These are phyloP conservation scores for Dynastes grantii DNA, from an alignment of 2,888 invertebrate species.

Conservation along the genomic window DNA sequence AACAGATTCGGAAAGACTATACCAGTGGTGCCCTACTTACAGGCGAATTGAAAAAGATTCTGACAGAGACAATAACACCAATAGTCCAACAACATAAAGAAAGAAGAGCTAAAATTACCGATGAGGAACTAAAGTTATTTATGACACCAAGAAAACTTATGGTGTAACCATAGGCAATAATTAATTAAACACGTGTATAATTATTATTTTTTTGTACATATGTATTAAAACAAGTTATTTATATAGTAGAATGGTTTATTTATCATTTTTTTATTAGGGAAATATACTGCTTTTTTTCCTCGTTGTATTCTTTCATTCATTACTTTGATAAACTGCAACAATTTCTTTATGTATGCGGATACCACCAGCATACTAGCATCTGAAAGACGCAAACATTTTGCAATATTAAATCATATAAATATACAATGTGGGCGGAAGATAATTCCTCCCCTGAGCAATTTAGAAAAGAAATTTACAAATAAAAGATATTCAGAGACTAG, in stretches of 20 bases:
- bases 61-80: slow-evolving; percentile 86
- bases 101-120: slow-evolving; percentile 84
- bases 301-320: slow-evolving; percentile 1
- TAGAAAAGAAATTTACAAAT: too few relatives aligned
- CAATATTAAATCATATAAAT: too few relatives aligned
- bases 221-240: neutral
- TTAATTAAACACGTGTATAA: slow-evolving; percentile 6
- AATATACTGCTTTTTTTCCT: slow-evolving; percentile 19
- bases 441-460: too few relatives aligned
- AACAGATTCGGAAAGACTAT: slow-evolving; percentile 81
- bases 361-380: too few relatives aligned
- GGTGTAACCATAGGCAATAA: slow-evolving; percentile 58
- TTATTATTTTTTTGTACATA: slow-evolving; percentile 1
- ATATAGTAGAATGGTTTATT: neutral
- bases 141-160: slow-evolving; percentile 88
- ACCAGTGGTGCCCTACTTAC: slow-evolving; percentile 91
- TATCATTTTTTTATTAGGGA: slow-evolving; percentile 1
- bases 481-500: too few relatives aligned
- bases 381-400: too few relatives aligned
- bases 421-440: too few relatives aligned
- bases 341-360: too few relatives aligned
- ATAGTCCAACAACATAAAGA: slow-evolving; percentile 89
- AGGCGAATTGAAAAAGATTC: slow-evolving; percentile 93
- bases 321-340: neutral
- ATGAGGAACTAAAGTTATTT: slow-evolving; percentile 86